Percentiles rank a stretch among this genome's conserved stretches.
Conservation (phyloP, 2,888 invertebrate genomes). For the Platycheirus rosarum region DNA sequence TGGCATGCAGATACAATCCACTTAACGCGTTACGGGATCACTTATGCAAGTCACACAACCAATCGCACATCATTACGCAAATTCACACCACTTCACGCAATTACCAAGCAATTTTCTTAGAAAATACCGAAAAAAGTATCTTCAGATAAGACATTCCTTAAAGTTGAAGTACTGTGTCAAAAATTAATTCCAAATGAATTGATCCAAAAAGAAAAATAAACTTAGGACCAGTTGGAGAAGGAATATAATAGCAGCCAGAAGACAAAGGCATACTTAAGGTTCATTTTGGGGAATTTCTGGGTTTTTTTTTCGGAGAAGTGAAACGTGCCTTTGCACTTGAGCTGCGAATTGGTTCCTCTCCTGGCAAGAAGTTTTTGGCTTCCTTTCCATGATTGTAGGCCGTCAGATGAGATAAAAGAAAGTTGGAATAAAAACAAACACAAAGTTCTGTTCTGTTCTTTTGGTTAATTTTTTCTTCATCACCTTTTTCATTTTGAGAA, state of each 20-base stretch:
- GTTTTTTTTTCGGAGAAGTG: slow-evolving; percentile 23
- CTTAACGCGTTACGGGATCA: slow-evolving; percentile 46
- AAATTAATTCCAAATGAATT: slow-evolving; percentile 66
- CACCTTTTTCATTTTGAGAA: neutral
- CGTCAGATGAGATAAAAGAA: slow-evolving; percentile 13
- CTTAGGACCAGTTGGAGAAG: neutral
- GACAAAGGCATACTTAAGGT: slow-evolving; percentile 41
- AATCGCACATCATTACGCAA: slow-evolving; percentile 56
- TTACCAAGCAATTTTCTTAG: slow-evolving; percentile 46
- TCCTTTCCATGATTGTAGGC: slow-evolving; percentile 18
- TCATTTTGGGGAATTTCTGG: slow-evolving; percentile 27
- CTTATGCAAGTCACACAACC: slow-evolving; percentile 47
- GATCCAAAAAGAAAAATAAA: slow-evolving; percentile 11
- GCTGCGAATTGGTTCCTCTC: slow-evolving; percentile 21
- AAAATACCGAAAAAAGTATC: neutral
- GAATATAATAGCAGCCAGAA: slow-evolving; percentile 4
- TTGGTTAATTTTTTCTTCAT: too few species aligned
- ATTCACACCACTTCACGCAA: slow-evolving; percentile 52
- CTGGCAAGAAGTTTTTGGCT: neutral
- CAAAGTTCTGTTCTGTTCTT: slow-evolving; percentile 7
- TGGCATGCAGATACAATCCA: slow-evolving; percentile 58
- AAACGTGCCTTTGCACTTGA: slow-evolving; percentile 63
- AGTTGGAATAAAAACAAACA: slow-evolving; percentile 15
- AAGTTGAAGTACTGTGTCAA: slow-evolving; percentile 57
- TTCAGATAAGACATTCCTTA: slow-evolving; percentile 29